Base-by-base conservation (phyloP, 2,113 vertebrate species). In the Bathybates hornii region DNA sequence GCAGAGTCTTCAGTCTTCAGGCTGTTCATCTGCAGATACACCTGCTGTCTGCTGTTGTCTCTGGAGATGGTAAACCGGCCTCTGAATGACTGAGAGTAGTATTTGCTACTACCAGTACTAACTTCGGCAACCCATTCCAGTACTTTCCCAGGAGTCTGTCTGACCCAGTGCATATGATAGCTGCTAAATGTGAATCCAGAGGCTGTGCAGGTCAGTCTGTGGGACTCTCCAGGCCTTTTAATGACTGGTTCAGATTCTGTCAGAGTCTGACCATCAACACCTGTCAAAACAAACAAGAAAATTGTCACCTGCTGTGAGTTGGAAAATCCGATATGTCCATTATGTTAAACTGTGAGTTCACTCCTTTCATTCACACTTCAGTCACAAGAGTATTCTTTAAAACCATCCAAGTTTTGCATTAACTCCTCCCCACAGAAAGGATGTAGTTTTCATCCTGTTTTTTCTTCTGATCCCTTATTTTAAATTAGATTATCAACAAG, bases 331-430 rank as follows among this genome's bases (percentile, higher is more conserved):
- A 87, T 32, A 17, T 82, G 50, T 87, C 87, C 87, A 89, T 89
- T 85, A 79, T 89, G 84, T 85, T 59, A 12, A 68, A 87, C 81
- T 89, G 57, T 83, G 81, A 81, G 68, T 80, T 78, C 79, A 82
- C 87, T 2, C 68, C 68, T 73, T 9, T 73, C 48, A 79, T 79
- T 57, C 2, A 59, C 43, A 3, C 38, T 89, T 29, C 52, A 63
- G 24, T 80, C 76, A 87, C 13, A 41, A 71, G 87, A 83, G 63
- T 38, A 87, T 59, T 21, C 27, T 81, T 83, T 9, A 59, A 68
- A 68, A 36, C 5, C 53, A 27, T 14, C 16, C 6, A 17, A 66
- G 36, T 53, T 89, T 91, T 91, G 88, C 90, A 87, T 87, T 38
- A 19, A 87, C 88, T 53, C 90, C 86, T 87, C 83, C 90, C 80